Conservation (phyloP, 2,113 vertebrate genomes). For the Corydoras sp. region DNA sequence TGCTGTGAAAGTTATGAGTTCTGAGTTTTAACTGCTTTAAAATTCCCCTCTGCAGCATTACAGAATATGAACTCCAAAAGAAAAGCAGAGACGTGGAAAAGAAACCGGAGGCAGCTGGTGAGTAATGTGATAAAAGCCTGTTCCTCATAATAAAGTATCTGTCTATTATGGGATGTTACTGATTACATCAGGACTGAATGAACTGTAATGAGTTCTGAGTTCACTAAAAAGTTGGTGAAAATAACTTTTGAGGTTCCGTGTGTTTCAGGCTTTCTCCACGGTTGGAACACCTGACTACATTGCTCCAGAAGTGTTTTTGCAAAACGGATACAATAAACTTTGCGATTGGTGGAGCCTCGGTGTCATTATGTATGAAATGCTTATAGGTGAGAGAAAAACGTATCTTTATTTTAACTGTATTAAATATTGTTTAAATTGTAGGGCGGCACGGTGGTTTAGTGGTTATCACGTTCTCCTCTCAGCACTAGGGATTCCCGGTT, state of each 20-base stretch:
- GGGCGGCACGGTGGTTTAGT: no score
- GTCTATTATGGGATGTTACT: no score
- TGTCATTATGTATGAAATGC: conserved; percentile 98
- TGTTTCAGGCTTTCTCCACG: conserved; percentile 84
- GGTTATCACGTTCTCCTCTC: no score
- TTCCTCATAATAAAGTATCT: neutral
- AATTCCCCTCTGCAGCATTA: conserved; percentile 66
- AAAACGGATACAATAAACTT: conserved; percentile 95
- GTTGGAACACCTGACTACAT: conserved; percentile 97
- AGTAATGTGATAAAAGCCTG: conserved; percentile 36
- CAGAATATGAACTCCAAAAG: conserved; percentile 99
- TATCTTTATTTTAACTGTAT: no score
- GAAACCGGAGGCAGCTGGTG: conserved; percentile 91
- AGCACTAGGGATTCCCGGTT: conserved; percentile 21
- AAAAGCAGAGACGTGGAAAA: conserved; percentile 99
- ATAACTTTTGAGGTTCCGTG: neutral
- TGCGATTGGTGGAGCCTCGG: conserved; percentile 98
- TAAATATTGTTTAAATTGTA: no score
- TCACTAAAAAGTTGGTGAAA: neutral
- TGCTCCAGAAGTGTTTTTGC: conserved; percentile 94
- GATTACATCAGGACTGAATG: neutral
- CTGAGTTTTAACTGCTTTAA: neutral
- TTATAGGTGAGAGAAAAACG: conserved; percentile 74
- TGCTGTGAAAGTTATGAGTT: neutral
- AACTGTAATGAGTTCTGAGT: neutral